Evolutionary conservation across 2,113 vertebrate species (phyloP), one percentile per base, ranked within the genome.

Genomic region (Pardalotus punctatus): DNA sequence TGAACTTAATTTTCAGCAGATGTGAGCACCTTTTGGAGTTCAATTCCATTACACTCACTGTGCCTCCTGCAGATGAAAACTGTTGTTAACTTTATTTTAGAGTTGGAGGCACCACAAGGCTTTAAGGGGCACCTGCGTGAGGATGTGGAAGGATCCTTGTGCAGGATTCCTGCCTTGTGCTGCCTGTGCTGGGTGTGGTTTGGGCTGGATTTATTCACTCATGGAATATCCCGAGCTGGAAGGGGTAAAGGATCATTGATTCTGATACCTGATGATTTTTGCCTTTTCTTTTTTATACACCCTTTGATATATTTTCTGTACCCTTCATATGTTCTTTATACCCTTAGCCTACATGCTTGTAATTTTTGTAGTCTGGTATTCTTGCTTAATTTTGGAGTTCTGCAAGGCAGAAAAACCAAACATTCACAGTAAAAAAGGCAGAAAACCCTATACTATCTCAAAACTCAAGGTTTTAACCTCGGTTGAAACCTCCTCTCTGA

Each of bases 161-260:
- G 42, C 42, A 43, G 35, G 38, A 38, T 79, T 58, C 29, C 53
- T 62, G 43, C 25, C 36, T 19, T 11, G 4, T 51, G 60, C 18
- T 56, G 0, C 27, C 58, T 47, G 6, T 20, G 28, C 85, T 19
- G 43, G 53, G 13, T 29, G 33, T 0, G 33, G 1, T 42, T 53
- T 47, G 72, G 18, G 61, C 7, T 60, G 5, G 18, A 18, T 47
- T 77, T 72, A 17, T 14, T 14, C 10, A 45, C 3, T 8, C 29
- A 4, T 9, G 40, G 28, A 4, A 14, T 29, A 0, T 47, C 40
- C 47, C 61, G 84, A 54, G 64, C 47, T 54, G 47, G 38, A 6
- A 33, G 35, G 70, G 35, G n/a, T 47, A 1, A 43, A 43, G 62
- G 45, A 36, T 42, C 53, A 28, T 10, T 3, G 35, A 40, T 56